A percentile compares a stretch with the other conserved stretches of the same genome.
phyloP scores from a whole-genome alignment of 2,113 vertebrate genomes.

The Nannobrachium achirus region DNA sequence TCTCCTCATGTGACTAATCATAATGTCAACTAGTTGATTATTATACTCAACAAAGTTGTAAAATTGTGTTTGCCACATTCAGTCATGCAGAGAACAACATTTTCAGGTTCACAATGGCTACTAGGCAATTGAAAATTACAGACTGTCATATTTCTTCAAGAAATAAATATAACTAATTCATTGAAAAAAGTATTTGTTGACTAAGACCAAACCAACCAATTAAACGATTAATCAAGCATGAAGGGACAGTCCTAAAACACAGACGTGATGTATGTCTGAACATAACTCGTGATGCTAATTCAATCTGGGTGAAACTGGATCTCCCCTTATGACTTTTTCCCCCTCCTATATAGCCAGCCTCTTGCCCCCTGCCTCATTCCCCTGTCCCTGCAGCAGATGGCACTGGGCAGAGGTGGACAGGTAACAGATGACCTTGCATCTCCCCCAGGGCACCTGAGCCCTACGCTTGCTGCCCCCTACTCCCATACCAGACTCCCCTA shows the following conservation, averaged over 20 bases:
- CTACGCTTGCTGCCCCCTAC: slow-evolving; percentile 24
- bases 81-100: too few relatives aligned
- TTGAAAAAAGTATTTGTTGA: too few relatives aligned
- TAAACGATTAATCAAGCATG: too few relatives aligned
- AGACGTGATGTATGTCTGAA: slow-evolving; percentile 31
- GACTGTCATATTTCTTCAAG: too few relatives aligned
- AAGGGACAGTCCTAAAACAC: slow-evolving; percentile 38
- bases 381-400: slow-evolving; percentile 74
- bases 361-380: slow-evolving; percentile 1
- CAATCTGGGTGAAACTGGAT: slow-evolving; percentile 41
- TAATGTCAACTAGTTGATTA: too few relatives aligned
- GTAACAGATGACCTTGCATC: slow-evolving; percentile 76
- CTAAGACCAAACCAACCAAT: too few relatives aligned
- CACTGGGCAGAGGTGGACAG: slow-evolving; percentile 78
- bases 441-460: slow-evolving; percentile 52
- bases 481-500: not conserved
- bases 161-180: too few relatives aligned
- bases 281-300: slow-evolving; percentile 49
- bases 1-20: slow-evolving; percentile 44
- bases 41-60: too few relatives aligned
- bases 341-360: not conserved
- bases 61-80: too few relatives aligned
- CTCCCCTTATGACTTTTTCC: slow-evolving; percentile 31
- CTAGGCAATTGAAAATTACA: too few relatives aligned
- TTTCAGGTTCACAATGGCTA: too few relatives aligned